Evolutionary conservation across 1,140 invertebrate genomes (phyloP).

Genomic region (Microplitis demolitor): DNA sequence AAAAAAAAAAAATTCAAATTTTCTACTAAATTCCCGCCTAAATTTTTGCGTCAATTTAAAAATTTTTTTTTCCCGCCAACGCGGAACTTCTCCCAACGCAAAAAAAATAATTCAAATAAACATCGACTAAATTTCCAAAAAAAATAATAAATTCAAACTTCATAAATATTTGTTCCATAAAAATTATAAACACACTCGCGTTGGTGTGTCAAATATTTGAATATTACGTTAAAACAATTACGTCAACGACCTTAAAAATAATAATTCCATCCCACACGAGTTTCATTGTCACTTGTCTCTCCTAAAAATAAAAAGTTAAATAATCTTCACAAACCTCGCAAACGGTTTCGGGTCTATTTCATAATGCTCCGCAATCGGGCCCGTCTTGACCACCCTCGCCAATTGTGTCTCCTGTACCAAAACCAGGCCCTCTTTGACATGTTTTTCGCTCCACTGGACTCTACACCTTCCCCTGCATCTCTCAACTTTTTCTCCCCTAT

Average conservation of each 20-base stretch:
- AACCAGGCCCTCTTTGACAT: constrained; percentile 59
- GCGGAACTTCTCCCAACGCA: too few relatives aligned
- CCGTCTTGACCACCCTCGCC: constrained; percentile 56
- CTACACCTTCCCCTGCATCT: constrained; percentile 54
- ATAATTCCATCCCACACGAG: background rate
- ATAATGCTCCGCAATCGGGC: constrained; percentile 56
- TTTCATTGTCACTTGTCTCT: background rate
- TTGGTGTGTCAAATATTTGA: constrained; percentile 9
- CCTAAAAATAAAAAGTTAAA: background rate
- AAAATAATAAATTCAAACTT: too few relatives aligned
- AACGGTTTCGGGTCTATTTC: constrained; percentile 59
- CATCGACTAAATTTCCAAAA: too few relatives aligned
- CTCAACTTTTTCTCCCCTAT: constrained; percentile 32
- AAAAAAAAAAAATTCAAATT: too few relatives aligned
- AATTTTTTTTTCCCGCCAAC: too few relatives aligned
- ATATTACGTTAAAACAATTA: constrained; percentile 2
- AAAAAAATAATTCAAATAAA: too few relatives aligned
- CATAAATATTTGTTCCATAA: too few relatives aligned
- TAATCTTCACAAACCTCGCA: constrained; percentile 43
- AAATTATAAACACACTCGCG: background rate
- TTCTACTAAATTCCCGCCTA: too few relatives aligned
- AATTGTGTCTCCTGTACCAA: constrained; percentile 57
- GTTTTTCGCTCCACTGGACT: constrained; percentile 59
- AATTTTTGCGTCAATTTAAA: too few relatives aligned
- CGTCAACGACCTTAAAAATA: constrained; percentile 16